These are phyloP conservation scores for Athalia cordata DNA, from an alignment of 2,888 invertebrate species.

Conservation along the genomic window DNA sequence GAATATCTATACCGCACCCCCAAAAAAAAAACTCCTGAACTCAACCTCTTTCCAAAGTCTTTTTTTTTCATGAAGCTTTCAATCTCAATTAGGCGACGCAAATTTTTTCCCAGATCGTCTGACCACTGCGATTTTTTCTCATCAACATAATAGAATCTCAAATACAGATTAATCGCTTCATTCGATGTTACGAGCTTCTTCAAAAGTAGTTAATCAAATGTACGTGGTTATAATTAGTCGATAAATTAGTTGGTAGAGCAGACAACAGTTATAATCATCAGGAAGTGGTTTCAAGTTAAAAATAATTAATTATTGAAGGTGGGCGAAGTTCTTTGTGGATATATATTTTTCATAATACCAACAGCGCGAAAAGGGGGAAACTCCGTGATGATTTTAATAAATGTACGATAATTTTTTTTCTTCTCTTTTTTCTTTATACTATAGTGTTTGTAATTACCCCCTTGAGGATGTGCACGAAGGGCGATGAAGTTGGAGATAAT, in stretches of 20 bases:
- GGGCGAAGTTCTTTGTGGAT: too few relatives aligned
- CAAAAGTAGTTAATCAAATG: not conserved
- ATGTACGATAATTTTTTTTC: not conserved
- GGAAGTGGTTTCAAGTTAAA: too few relatives aligned
- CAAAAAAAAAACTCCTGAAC: too few relatives aligned
- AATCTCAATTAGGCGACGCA: conserved; percentile 19
- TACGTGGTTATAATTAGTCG: too few relatives aligned
- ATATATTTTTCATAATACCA: too few relatives aligned
- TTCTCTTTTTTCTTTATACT: not conserved
- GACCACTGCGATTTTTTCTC: conserved; percentile 1
- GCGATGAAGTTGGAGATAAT: not conserved
- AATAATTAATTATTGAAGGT: too few relatives aligned
- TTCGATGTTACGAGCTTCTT: not conserved
- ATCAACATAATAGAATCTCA: not conserved
- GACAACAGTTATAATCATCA: too few relatives aligned
- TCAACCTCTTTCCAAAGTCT: too few relatives aligned
- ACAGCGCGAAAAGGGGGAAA: not conserved
- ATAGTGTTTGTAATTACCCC: not conserved
- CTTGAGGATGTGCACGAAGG: not conserved
- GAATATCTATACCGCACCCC: too few relatives aligned
- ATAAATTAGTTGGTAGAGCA: too few relatives aligned
- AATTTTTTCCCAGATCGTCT: conserved; percentile 16
- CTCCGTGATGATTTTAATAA: not conserved
- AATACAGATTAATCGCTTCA: not conserved
- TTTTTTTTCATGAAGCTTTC: not conserved